phyloP scores from a whole-genome alignment of 2,797 vertebrate species.

The Champsocephalus gunnari region DNA sequence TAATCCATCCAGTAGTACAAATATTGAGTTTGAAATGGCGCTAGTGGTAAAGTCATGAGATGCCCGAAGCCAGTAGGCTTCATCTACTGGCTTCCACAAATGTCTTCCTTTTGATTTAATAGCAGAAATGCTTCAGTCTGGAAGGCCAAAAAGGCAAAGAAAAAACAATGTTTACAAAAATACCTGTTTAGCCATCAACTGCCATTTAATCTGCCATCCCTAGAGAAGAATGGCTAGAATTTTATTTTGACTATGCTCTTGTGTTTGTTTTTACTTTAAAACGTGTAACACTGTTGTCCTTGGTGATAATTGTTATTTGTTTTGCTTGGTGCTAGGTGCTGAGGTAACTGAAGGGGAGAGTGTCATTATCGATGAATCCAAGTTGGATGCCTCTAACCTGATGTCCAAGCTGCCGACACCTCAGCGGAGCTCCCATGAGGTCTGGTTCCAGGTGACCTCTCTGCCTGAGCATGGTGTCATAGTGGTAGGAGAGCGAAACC shows the following conservation, averaged over 20 bases:
- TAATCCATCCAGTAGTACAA: background rate
- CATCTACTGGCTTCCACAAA: too few relatives aligned
- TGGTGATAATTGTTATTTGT: background rate
- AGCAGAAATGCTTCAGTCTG: too few relatives aligned
- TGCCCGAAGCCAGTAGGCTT: background rate
- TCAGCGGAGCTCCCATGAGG: conserved; percentile 85
- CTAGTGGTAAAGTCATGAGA: background rate
- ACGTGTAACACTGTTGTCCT: background rate
- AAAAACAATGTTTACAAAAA: too few relatives aligned
- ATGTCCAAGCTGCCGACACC: conserved; percentile 86
- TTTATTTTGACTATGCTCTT: background rate
- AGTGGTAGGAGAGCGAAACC: conserved; percentile 88
- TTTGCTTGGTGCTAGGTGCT: conserved; percentile 79
- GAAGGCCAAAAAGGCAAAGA: too few relatives aligned
- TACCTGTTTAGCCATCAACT: too few relatives aligned
- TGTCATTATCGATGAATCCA: conserved; percentile 86
- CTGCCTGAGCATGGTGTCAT: conserved; percentile 89
- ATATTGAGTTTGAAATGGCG: too few relatives aligned
- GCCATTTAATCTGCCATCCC: too few relatives aligned
- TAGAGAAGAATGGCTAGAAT: too few relatives aligned
- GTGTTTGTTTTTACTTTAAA: conserved; percentile 4
- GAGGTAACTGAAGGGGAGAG: conserved; percentile 88
- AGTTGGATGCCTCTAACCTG: conserved; percentile 91
- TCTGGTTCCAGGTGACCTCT: conserved; percentile 91
- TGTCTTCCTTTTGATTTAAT: too few relatives aligned